Evolutionary conservation across 1,140 invertebrate genomes (phyloP).

Genomic region (Tyrophagus putrescentiae): DNA sequence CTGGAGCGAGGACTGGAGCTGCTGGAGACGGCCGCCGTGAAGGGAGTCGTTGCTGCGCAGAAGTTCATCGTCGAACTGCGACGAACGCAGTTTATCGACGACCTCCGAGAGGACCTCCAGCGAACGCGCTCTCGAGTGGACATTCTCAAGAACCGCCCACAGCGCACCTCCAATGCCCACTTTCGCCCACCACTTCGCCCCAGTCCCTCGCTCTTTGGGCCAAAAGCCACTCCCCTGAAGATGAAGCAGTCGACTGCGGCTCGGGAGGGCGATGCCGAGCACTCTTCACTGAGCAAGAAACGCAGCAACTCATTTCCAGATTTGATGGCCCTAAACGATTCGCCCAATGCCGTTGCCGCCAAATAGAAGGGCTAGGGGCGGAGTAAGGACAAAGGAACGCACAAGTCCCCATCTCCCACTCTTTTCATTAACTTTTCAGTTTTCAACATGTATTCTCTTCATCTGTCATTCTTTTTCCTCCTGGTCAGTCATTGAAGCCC

Average conservation of each 20-base stretch:
- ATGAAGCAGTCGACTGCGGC: not conserved
- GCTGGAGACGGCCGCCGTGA: not conserved
- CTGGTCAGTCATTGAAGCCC: no score
- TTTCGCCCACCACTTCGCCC: no score
- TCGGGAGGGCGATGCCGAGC: not conserved
- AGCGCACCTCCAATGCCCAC: not conserved
- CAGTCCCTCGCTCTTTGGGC: not conserved
- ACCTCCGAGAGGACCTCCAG: not conserved
- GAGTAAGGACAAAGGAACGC: no score
- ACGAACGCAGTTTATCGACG: not conserved
- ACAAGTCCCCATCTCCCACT: no score
- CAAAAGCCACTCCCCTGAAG: not conserved
- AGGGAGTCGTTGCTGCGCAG: slow-evolving; percentile 9
- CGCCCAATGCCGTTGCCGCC: not conserved
- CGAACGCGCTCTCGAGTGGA: not conserved
- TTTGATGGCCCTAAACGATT: not conserved
- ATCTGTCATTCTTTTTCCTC: no score
- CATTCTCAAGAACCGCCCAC: not conserved
- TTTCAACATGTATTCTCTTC: no score
- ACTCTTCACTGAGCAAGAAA: not conserved
- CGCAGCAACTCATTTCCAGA: not conserved
- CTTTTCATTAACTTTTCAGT: no score
- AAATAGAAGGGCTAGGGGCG: no score
- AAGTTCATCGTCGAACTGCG: not conserved
- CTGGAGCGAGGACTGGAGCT: not conserved